These are phyloP conservation scores for Paramormyrops kingsleyae DNA, from an alignment of 2,113 vertebrate species.

Conservation along the genomic window DNA sequence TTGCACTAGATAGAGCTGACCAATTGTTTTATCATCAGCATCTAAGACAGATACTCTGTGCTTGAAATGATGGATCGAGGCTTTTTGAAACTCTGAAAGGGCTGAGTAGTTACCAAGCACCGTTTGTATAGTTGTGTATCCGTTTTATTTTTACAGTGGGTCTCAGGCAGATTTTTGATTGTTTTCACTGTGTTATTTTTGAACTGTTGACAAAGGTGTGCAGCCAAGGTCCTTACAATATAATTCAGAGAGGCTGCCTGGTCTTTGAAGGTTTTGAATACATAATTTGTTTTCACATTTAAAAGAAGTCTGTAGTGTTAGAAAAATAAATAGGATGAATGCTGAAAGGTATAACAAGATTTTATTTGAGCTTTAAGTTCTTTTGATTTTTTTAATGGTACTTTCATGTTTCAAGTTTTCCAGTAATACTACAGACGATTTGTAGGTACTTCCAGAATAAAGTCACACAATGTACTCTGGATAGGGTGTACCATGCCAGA, in stretches of 20 bases:
- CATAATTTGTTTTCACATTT: neutral
- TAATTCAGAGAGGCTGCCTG: neutral
- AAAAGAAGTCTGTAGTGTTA: neutral
- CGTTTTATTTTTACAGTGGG: neutral
- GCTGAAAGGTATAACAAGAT: neutral
- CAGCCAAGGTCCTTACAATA: neutral
- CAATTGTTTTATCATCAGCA: neutral
- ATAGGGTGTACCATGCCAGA: neutral
- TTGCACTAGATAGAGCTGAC: neutral
- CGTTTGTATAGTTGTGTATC: neutral
- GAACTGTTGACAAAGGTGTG: neutral
- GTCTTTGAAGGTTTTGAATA: neutral
- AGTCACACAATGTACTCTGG: neutral
- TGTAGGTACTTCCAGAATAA: neutral
- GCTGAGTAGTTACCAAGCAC: neutral
- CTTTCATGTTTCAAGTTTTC: neutral
- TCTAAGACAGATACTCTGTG: neutral
- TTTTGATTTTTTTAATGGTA: neutral
- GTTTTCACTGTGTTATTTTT: neutral
- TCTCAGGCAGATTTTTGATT: neutral
- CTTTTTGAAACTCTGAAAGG: neutral
- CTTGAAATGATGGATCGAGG: neutral
- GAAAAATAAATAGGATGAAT: conserved; percentile 2
- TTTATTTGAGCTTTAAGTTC: neutral
- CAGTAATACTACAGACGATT: neutral